Evolutionary conservation across 2,888 invertebrate genomes (phyloP).

Genomic region (Drosophila maculinotata): DNA sequence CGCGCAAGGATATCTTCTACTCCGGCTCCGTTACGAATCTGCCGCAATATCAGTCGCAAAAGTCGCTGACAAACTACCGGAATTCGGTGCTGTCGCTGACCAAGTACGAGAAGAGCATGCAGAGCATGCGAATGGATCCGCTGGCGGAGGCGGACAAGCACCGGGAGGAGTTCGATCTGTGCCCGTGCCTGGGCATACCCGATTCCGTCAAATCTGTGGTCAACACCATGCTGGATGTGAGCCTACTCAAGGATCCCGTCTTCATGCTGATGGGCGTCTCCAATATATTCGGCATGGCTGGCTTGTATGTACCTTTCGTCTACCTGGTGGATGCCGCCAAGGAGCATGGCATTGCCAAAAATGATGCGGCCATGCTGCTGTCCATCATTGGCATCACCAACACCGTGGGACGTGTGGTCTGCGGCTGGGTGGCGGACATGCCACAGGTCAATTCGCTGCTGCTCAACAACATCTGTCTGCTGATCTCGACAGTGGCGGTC

Average conservation of each 20-base stretch:
- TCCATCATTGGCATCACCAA: constrained; percentile 94
- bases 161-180: constrained; percentile 90
- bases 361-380: constrained; percentile 86
- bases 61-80: constrained; percentile 94
- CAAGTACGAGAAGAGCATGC: constrained; percentile 88
- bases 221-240: constrained; percentile 95
- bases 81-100: constrained; percentile 96
- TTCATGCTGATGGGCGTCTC: constrained; percentile 96
- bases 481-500: constrained; percentile 94
- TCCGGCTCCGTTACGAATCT: constrained; percentile 97
- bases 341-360: constrained; percentile 89
- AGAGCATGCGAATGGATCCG: constrained; percentile 86
- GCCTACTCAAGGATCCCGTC: constrained; percentile 93
- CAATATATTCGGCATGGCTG: constrained; percentile 98
- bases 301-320: constrained; percentile 98
- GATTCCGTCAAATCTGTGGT: constrained; percentile 93
- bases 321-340: constrained; percentile 94
- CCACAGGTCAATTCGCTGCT: constrained; percentile 95
- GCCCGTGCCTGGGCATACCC: constrained; percentile 92
- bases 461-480: constrained; percentile 96
- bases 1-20: constrained; percentile 98
- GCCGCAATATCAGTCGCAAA: constrained; percentile 96
- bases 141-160: constrained; percentile 85
- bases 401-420: constrained; percentile 95
- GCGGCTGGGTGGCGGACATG: constrained; percentile 96